These are phyloP conservation scores for Thysanoteuthis rhombus DNA, from an alignment of 2,888 invertebrate species.

Conservation along the genomic window DNA sequence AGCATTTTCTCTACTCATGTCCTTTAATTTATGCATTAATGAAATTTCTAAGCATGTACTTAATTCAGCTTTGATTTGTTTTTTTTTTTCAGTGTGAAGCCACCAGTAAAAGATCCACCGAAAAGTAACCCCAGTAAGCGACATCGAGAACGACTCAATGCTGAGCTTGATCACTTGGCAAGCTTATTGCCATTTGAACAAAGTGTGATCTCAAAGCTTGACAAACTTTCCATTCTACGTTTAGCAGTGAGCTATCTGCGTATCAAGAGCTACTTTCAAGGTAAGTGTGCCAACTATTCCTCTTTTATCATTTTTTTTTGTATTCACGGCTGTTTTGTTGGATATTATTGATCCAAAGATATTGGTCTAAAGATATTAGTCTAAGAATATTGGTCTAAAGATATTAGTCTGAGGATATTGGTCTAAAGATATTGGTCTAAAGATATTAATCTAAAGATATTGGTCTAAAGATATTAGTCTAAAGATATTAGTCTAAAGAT, in stretches of 20 bases:
- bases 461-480: too few relatives aligned
- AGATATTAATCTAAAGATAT: too few relatives aligned
- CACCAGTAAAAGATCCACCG: constrained; percentile 73
- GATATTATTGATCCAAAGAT: too few relatives aligned
- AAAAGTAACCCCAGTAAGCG: constrained; percentile 92
- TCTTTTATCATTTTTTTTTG: background rate
- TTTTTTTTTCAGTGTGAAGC: constrained; percentile 83
- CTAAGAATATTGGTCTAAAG: too few relatives aligned
- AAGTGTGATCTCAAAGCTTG: constrained; percentile 96
- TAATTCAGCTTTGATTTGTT: background rate
- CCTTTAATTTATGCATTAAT: background rate
- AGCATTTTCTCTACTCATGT: too few relatives aligned
- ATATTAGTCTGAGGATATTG: too few relatives aligned
- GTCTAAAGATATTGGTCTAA: too few relatives aligned
- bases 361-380: too few relatives aligned
- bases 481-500: too few relatives aligned
- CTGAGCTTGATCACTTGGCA: constrained; percentile 96
- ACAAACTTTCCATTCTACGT: constrained; percentile 95
- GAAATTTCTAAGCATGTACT: too few relatives aligned
- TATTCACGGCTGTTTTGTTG: background rate
- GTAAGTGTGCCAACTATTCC: constrained; percentile 73
- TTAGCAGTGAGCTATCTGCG: constrained; percentile 97
- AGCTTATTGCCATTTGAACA: constrained; percentile 86
- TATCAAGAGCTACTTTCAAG: constrained; percentile 99
- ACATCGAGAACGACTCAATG: constrained; percentile 96